A percentile compares a stretch with the other conserved stretches of the same genome.
These are phyloP conservation scores for Sicus ferrugineus DNA, from an alignment of 2,888 invertebrate genomes.

Conservation along the genomic window DNA sequence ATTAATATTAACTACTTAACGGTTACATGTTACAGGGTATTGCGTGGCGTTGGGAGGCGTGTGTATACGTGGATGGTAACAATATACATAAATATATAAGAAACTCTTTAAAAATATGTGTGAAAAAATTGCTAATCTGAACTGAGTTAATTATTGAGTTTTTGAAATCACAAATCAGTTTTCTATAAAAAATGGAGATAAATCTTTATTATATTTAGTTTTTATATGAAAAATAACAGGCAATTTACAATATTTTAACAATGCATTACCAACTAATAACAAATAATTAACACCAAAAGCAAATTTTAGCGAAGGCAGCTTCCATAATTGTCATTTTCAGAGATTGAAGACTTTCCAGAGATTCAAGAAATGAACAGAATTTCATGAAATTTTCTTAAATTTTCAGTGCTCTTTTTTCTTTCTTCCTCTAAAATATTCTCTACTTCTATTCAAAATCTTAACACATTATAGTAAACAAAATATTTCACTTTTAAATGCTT, in stretches of 20 bases:
- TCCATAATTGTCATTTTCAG: not conserved
- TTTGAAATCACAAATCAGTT: not conserved
- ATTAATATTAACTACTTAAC: conserved; percentile 21
- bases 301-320: not conserved
- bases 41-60: not conserved
- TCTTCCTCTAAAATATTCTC: too few relatives aligned
- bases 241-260: too few relatives aligned
- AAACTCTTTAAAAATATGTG: not conserved
- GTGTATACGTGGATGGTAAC: conserved; percentile 3
- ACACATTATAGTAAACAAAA: too few relatives aligned
- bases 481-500: too few relatives aligned
- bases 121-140: not conserved
- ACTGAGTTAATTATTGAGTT: too few relatives aligned
- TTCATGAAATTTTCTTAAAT: not conserved
- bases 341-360: not conserved
- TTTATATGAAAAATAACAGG: not conserved
- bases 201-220: not conserved
- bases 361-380: not conserved
- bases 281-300: not conserved
- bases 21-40: conserved; percentile 24
- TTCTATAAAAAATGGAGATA: not conserved
- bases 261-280: not conserved
- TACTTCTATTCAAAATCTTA: too few relatives aligned
- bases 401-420: not conserved
- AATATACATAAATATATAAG: not conserved